Evolutionary conservation across 2,888 invertebrate genomes (phyloP).

Genomic region (Drosophila nr. perissopoda): DNA sequence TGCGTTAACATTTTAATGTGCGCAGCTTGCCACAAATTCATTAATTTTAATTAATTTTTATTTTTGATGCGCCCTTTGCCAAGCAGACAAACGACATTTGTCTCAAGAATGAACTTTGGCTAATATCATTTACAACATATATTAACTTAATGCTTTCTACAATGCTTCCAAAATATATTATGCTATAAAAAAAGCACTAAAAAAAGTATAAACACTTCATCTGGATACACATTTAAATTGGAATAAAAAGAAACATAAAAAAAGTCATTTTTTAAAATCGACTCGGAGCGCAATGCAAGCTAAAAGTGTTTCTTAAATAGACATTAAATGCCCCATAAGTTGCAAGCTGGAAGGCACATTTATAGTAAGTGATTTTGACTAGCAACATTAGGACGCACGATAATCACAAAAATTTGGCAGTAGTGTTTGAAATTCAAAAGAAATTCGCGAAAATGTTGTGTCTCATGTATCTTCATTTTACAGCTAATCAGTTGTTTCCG

Average conservation of each 20-base stretch:
- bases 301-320: neutral
- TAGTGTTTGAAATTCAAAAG: neutral
- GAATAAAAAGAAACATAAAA: neutral
- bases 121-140: neutral
- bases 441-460: neutral
- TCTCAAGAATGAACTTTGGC: neutral
- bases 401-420: neutral
- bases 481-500: conserved; percentile 14
- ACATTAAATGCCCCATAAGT: neutral
- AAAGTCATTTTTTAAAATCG: neutral
- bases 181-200: neutral
- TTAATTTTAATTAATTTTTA: no score
- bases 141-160: neutral
- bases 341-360: neutral
- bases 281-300: neutral
- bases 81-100: neutral
- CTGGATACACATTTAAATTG: neutral
- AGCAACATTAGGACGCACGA: neutral
- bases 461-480: neutral
- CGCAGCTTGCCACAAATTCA: neutral
- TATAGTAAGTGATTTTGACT: neutral
- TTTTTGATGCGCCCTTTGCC: neutral
- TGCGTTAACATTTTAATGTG: neutral
- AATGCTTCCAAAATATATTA: neutral
- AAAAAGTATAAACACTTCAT: neutral